Percentiles rank a stretch among this genome's conserved stretches.
Evolutionary conservation across 2,888 invertebrate genomes (phyloP).

Genomic region (Girardia tigrina): DNA sequence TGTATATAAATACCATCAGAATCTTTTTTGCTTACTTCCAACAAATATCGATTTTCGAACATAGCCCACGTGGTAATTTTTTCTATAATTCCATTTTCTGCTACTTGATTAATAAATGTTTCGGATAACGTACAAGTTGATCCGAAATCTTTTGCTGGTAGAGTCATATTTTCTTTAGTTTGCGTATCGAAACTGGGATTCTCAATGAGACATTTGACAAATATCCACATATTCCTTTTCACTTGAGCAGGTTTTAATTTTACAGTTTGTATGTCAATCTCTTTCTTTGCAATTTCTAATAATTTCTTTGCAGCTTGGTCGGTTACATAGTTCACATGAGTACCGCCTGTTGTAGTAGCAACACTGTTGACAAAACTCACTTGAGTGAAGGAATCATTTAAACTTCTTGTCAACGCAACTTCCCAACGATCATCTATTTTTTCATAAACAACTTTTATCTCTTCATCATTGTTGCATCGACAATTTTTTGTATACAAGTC

Average conservation of each 20-base stretch:
- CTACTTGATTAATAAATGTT: constrained; percentile 61
- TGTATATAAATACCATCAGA: no score
- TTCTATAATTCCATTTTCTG: constrained; percentile 77
- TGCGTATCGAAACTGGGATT: constrained; percentile 99
- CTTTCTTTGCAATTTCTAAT: constrained; percentile 68
- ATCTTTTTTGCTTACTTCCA: no score
- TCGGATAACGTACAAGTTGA: constrained; percentile 75
- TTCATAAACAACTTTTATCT: constrained; percentile 74
- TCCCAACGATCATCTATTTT: constrained; percentile 75
- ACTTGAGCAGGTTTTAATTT: constrained; percentile 80
- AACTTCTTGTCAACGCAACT: constrained; percentile 62
- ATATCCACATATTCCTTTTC: constrained; percentile 91
- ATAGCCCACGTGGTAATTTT: constrained; percentile 82
- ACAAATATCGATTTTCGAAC: no score
- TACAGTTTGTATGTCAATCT: constrained; percentile 65
- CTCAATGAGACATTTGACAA: constrained; percentile 87
- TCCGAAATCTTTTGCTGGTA: constrained; percentile 84
- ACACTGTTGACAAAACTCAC: constrained; percentile 98
- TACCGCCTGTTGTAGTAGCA: constrained; percentile 91
- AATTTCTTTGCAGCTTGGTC: constrained; percentile 78
- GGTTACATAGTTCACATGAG: constrained; percentile 83
- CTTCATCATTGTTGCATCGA: constrained; percentile 66
- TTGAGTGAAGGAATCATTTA: constrained; percentile 58
- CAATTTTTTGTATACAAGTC: constrained; percentile 68
- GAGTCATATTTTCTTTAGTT: constrained; percentile 97